phyloP scores from a whole-genome alignment of 2,888 invertebrate genomes.

The Silvanus unidentatus region DNA sequence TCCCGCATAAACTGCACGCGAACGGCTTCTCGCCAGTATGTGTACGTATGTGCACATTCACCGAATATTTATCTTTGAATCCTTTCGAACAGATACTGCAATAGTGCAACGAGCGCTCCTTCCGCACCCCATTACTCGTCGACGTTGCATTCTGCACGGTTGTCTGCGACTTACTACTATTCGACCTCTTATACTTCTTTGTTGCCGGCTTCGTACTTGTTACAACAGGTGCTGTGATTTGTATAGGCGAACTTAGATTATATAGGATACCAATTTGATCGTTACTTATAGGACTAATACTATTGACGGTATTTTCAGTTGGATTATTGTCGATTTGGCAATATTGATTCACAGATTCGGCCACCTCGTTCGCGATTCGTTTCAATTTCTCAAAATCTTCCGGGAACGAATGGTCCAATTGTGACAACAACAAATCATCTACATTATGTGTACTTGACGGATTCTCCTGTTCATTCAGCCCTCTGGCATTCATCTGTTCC shows the following conservation, averaged over 20 bases:
- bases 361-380: conserved; percentile 76
- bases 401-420: conserved; percentile 62
- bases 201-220: conserved; percentile 57
- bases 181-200: conserved; percentile 68
- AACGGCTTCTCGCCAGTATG: conserved; percentile 99
- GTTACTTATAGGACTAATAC: conserved; percentile 38
- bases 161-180: conserved; percentile 38
- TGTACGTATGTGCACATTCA: conserved; percentile 95
- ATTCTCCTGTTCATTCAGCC: conserved; percentile 36
- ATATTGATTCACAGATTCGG: conserved; percentile 68
- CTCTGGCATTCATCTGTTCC: conserved; percentile 31
- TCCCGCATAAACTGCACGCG: conserved; percentile 88
- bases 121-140: conserved; percentile 68
- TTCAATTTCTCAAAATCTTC: conserved; percentile 83
- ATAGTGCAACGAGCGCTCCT: conserved; percentile 84
- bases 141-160: conserved; percentile 50
- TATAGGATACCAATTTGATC: conserved; percentile 42
- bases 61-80: conserved; percentile 94
- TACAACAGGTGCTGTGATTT: conserved; percentile 53
- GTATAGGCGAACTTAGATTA: conserved; percentile 40
- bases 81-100: conserved; percentile 91
- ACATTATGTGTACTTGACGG: conserved; percentile 58
- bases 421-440: conserved; percentile 64
- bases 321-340: conserved; percentile 49
- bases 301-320: conserved; percentile 52